phyloP scores from a whole-genome alignment of 2,797 vertebrate species.

The Sparidentex hasta region DNA sequence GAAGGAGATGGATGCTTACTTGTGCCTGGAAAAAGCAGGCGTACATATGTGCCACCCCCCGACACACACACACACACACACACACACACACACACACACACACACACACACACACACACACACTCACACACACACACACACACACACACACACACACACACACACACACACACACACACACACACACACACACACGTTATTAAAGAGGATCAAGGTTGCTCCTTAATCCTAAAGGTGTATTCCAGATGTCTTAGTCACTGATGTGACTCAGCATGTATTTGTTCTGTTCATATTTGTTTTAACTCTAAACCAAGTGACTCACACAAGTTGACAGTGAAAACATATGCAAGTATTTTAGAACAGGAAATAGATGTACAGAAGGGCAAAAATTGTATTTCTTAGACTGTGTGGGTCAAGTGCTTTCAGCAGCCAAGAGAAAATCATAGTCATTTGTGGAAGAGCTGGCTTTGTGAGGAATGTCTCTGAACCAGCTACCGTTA shows the following conservation, averaged over 20 bases:
- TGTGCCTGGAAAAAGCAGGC: conserved; percentile 3
- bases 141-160: conserved; percentile 19
- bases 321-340: conserved; percentile 63
- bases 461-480: conserved; percentile 67
- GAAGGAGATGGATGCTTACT: conserved; percentile 21
- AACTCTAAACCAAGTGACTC: conserved; percentile 77
- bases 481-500: conserved; percentile 34
- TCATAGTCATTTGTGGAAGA: conserved; percentile 75
- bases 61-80: conserved; percentile 7
- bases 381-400: conserved; percentile 66
- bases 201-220: conserved; percentile 49
- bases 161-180: neutral
- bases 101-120: conserved; percentile 25
- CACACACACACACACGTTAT: conserved; percentile 11
- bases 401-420: conserved; percentile 53
- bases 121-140: conserved; percentile 14
- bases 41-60: too few species aligned
- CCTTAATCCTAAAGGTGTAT: conserved; percentile 73
- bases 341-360: conserved; percentile 74
- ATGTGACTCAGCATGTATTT: conserved; percentile 79
- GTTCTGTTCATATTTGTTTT: conserved; percentile 70
- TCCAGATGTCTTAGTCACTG: conserved; percentile 81
- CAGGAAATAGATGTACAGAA: conserved; percentile 73
- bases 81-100: conserved; percentile 13
- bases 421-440: conserved; percentile 72